Evolutionary conservation across 2,888 invertebrate genomes (phyloP).

Genomic region (Oscheius onirici): DNA sequence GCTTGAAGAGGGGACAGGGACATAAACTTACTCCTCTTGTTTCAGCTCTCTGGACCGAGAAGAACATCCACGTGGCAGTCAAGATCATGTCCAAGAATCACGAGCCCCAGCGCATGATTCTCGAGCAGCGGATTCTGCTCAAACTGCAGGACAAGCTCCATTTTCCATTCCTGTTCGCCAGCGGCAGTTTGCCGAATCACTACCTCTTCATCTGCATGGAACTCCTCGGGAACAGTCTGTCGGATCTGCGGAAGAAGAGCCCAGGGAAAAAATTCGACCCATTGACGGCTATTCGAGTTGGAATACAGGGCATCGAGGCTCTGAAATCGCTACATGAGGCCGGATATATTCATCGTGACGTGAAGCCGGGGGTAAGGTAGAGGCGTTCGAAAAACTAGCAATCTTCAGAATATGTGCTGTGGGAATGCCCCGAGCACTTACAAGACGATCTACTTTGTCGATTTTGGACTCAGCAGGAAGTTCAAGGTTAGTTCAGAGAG

Average conservation of each 20-base stretch:
- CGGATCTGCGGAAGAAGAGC: conserved; percentile 31
- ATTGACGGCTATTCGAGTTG: conserved; percentile 29
- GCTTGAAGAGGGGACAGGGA: no score
- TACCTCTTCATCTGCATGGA: conserved; percentile 32
- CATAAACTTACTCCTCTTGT: no score
- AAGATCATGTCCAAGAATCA: conserved; percentile 14
- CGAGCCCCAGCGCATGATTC: conserved; percentile 30
- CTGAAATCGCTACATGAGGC: conserved; percentile 31
- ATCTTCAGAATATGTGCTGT: no score
- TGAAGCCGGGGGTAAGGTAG: neutral
- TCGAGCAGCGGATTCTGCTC: conserved; percentile 25
- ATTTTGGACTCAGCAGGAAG: no score
- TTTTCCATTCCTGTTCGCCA: conserved; percentile 5
- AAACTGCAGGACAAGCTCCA: conserved; percentile 11
- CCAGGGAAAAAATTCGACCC: conserved; percentile 3
- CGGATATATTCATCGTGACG: conserved; percentile 21
- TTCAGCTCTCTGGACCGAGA: neutral
- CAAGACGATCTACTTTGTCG: no score
- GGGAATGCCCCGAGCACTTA: no score
- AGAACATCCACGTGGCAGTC: conserved; percentile 20
- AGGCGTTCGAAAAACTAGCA: no score
- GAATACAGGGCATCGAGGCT: conserved; percentile 25
- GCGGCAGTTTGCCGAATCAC: no score
- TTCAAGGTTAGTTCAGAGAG: no score
- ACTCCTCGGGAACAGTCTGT: conserved; percentile 27